Conservation (phyloP, 2,113 vertebrate genomes). For the Pituophis catenifer region DNA sequence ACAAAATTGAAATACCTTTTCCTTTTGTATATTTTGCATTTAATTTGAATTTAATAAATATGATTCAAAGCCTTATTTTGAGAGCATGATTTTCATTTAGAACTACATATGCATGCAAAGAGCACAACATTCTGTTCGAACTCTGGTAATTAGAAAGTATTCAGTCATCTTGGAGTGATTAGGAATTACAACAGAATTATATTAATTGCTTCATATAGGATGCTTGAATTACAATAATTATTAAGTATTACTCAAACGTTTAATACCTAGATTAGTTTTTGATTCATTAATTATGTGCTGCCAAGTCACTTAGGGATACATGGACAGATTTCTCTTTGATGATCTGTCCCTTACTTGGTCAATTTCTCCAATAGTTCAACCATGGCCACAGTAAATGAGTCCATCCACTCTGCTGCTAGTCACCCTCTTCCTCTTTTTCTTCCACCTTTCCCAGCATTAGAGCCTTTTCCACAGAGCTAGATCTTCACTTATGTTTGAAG, state of each 20-base stretch:
- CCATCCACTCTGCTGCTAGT: neutral
- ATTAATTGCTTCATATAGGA: neutral
- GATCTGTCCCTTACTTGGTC: neutral
- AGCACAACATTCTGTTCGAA: neutral
- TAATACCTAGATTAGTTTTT: neutral
- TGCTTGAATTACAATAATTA: neutral
- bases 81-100: neutral
- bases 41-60: neutral
- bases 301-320: neutral
- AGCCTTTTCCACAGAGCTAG: neutral
- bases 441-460: neutral
- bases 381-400: neutral
- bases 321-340: neutral
- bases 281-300: neutral
- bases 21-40: neutral
- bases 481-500: neutral
- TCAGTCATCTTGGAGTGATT: neutral
- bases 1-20: neutral
- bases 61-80: neutral
- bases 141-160: neutral
- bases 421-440: neutral
- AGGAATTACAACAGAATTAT: neutral
- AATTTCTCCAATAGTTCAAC: neutral
- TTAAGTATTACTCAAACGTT: neutral
- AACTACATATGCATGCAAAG: neutral